A percentile compares a stretch with the other conserved stretches of the same genome.
These are phyloP conservation scores for Alexandromys fortis DNA, from an alignment of 2,113 vertebrate genomes.

Conservation along the genomic window DNA sequence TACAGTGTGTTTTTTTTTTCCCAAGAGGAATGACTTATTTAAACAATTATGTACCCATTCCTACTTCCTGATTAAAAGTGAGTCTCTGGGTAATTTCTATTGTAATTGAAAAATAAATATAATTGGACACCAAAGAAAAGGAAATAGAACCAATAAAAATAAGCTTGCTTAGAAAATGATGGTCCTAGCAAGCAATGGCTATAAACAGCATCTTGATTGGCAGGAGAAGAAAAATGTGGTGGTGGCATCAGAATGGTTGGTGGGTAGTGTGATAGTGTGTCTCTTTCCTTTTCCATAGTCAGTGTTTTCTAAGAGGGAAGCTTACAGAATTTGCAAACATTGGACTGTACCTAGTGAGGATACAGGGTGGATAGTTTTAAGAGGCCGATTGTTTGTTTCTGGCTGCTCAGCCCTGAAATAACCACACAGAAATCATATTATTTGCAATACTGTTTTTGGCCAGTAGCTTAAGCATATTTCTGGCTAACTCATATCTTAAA, in stretches of 20 bases:
- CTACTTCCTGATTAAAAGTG: not conserved
- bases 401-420: too few species aligned
- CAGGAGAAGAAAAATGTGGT: too few species aligned
- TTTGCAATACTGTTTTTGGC: too few species aligned
- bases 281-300: not conserved
- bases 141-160: not conserved
- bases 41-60: not conserved
- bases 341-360: not conserved
- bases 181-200: not conserved
- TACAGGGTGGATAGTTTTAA: too few species aligned
- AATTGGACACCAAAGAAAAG: not conserved
- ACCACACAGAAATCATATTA: too few species aligned
- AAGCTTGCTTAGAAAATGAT: not conserved
- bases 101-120: not conserved
- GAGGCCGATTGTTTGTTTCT: too few species aligned
- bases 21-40: not conserved
- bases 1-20: not conserved
- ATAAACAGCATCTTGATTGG: rapidly evolving
- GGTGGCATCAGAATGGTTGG: too few species aligned
- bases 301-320: not conserved
- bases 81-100: not conserved
- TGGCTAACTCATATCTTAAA: too few species aligned
- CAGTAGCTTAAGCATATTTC: too few species aligned
- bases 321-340: not conserved
- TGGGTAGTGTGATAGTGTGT: rapidly evolving